Conservation (phyloP, 2,113 vertebrate genomes). For the Hemichromis elongatus region DNA sequence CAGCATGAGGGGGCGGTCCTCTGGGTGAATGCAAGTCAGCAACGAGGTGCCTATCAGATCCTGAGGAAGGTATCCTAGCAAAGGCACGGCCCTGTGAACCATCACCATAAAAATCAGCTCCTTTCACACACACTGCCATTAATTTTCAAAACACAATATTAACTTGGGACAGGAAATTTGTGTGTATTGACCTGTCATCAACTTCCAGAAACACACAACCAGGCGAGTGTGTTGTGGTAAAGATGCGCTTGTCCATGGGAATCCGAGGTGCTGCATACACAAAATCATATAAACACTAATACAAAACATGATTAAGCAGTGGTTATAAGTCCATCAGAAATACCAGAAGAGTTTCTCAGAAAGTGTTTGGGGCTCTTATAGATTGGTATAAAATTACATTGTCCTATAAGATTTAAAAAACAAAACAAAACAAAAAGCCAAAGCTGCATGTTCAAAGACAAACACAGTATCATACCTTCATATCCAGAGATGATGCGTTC, state of each 20-base stretch:
- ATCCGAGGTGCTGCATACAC: conserved; percentile 80
- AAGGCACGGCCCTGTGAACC: conserved; percentile 81
- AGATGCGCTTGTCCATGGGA: conserved; percentile 86
- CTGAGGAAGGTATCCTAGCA: conserved; percentile 89
- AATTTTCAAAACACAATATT: not conserved
- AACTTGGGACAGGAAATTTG: not conserved
- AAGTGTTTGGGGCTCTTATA: not conserved
- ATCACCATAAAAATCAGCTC: not conserved
- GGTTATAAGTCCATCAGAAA: not conserved
- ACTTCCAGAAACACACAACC: conserved; percentile 89
- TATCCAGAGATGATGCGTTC: conserved; percentile 89
- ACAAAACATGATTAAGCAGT: not conserved
- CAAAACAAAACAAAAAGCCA: not conserved
- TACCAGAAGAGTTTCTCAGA: not conserved
- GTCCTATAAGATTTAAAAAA: not conserved
- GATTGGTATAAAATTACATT: not conserved
- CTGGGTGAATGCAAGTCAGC: conserved; percentile 81
- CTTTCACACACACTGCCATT: not conserved
- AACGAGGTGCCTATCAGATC: conserved; percentile 85
- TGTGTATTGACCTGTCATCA: conserved; percentile 80
- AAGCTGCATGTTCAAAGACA: not conserved
- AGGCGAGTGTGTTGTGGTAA: conserved; percentile 90
- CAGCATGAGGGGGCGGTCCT: conserved; percentile 82
- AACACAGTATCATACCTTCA: conserved; percentile 69
- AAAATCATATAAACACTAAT: not conserved